Percentiles rank a stretch among this genome's conserved stretches.
phyloP scores from a whole-genome alignment of 2,797 vertebrate species.

The Rhadinocentrus ornatus region DNA sequence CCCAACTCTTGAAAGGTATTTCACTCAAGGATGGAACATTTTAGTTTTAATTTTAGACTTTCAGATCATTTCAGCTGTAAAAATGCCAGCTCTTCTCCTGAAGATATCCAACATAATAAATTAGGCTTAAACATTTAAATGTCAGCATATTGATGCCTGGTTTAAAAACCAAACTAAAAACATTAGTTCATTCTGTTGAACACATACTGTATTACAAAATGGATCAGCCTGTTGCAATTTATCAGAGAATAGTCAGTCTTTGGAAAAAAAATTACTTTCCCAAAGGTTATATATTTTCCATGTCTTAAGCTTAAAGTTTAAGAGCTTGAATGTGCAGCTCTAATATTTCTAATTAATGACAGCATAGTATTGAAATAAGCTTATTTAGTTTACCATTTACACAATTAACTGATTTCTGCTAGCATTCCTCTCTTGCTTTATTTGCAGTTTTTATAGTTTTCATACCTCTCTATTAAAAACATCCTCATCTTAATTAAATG shows the following conservation, averaged over 20 bases:
- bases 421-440: neutral
- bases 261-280: too few relatives aligned
- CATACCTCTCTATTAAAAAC: neutral
- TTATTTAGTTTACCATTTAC: neutral
- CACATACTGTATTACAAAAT: too few relatives aligned
- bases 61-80: neutral
- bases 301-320: neutral
- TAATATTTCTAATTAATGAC: constrained; percentile 7
- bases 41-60: neutral
- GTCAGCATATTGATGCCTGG: neutral
- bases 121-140: neutral
- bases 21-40: neutral
- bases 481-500: neutral
- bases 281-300: too few relatives aligned
- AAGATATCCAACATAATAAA: neutral
- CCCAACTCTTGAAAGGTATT: too few relatives aligned
- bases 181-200: neutral
- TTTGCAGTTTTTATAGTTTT: neutral
- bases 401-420: neutral
- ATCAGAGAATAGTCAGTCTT: too few relatives aligned
- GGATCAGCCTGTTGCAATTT: too few relatives aligned
- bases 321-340: neutral
- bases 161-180: neutral
- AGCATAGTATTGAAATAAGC: neutral
- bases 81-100: neutral